A percentile compares a stretch with the other conserved stretches of the same genome.
These are phyloP conservation scores for Lepidurus couesii DNA, from an alignment of 1,140 invertebrate species.

Conservation along the genomic window DNA sequence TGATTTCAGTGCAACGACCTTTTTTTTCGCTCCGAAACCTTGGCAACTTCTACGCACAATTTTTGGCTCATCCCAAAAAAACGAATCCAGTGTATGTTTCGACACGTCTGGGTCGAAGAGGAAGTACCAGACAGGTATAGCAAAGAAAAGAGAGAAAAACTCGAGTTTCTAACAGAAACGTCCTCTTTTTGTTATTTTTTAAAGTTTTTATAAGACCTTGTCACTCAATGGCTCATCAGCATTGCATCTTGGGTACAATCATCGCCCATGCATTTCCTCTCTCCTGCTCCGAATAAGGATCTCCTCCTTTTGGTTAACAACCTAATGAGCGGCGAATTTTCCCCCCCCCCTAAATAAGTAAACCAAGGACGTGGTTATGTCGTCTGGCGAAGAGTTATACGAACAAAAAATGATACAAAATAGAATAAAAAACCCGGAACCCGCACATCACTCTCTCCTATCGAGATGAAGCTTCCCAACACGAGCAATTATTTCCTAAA, in stretches of 20 bases:
- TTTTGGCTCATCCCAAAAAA: not conserved
- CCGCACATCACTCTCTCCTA: too few relatives aligned
- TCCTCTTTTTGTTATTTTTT: not conserved
- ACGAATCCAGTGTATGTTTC: not conserved
- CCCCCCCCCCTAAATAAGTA: too few relatives aligned
- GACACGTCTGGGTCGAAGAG: not conserved
- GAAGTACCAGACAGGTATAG: not conserved
- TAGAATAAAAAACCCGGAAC: too few relatives aligned
- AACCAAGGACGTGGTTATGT: too few relatives aligned
- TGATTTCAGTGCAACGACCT: constrained; percentile 4
- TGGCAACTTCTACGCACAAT: not conserved
- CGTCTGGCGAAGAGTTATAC: too few relatives aligned
- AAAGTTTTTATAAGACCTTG: not conserved
- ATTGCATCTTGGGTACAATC: not conserved
- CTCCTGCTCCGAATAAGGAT: not conserved
- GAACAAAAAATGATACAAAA: too few relatives aligned
- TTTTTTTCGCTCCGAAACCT: not conserved
- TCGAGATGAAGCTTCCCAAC: too few relatives aligned
- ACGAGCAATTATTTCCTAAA: too few relatives aligned
- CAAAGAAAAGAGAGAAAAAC: not conserved
- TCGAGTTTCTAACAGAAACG: not conserved
- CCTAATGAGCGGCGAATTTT: not conserved
- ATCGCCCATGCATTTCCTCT: not conserved
- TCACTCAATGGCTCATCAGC: not conserved
- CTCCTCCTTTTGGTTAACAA: not conserved